A percentile compares a stretch with the other conserved stretches of the same genome.
These are phyloP conservation scores for Scolopax bukidnonensis DNA, from an alignment of 2,797 vertebrate species.

Conservation along the genomic window DNA sequence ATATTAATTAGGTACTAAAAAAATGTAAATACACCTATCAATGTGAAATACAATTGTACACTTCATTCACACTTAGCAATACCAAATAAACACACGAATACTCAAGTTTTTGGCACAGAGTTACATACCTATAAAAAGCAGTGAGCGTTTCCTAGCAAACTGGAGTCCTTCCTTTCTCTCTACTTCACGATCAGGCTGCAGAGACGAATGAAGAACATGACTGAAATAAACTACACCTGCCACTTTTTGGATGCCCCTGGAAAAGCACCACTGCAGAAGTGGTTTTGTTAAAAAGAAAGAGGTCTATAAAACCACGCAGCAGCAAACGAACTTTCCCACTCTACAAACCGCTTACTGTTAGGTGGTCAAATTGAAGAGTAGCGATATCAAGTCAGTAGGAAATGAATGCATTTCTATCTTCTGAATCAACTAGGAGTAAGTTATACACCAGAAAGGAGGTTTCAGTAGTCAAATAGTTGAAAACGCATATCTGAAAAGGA, in stretches of 20 bases:
- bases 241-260: background rate
- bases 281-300: background rate
- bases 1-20: background rate
- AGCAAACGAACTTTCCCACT: background rate
- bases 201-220: background rate
- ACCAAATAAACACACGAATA: background rate
- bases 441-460: background rate
- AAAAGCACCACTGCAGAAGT: background rate
- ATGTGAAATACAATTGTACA: background rate
- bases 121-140: slow-evolving; percentile 68
- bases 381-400: background rate
- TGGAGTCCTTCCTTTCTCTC: slow-evolving; percentile 62
- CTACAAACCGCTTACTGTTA: background rate
- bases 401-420: accelerated
- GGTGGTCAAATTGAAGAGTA: background rate
- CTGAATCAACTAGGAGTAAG: background rate
- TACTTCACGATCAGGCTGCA: slow-evolving; percentile 53
- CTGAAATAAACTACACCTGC: background rate
- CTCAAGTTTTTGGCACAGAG: background rate
- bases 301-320: background rate
- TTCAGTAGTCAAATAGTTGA: background rate
- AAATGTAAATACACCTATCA: background rate
- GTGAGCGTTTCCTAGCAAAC: slow-evolving; percentile 56
- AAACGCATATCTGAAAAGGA: background rate
- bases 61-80: background rate